phyloP scores from a whole-genome alignment of 2,113 vertebrate species.

The Solenodon paradoxus region DNA sequence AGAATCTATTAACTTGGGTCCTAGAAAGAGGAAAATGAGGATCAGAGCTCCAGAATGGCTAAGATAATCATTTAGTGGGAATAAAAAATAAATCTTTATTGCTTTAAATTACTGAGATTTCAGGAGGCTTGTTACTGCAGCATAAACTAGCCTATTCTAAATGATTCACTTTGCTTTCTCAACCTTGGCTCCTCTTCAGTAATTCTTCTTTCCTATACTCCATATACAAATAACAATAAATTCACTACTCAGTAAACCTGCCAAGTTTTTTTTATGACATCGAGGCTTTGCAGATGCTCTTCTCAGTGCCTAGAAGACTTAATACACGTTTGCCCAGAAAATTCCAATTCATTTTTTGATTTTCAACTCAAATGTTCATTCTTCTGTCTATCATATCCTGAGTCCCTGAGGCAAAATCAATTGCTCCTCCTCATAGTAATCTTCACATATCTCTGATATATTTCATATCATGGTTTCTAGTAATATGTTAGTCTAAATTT shows the following conservation, averaged over 20 bases:
- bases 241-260: background rate
- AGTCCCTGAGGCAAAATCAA: background rate
- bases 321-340: background rate
- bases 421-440: background rate
- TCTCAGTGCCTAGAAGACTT: background rate
- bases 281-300: background rate
- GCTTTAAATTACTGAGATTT: background rate
- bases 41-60: background rate
- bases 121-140: background rate
- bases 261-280: background rate
- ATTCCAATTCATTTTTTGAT: background rate
- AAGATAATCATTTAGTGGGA: fast-evolving
- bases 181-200: background rate
- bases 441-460: background rate
- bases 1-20: too few relatives aligned
- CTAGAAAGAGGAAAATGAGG: background rate
- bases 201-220: background rate
- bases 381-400: background rate
- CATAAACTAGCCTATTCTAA: background rate
- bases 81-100: background rate
- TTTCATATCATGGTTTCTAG: background rate
- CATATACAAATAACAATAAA: background rate
- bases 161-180: background rate
- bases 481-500: background rate
- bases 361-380: background rate